phyloP scores from a whole-genome alignment of 2,797 vertebrate genomes.

The Muscicapa striata region DNA sequence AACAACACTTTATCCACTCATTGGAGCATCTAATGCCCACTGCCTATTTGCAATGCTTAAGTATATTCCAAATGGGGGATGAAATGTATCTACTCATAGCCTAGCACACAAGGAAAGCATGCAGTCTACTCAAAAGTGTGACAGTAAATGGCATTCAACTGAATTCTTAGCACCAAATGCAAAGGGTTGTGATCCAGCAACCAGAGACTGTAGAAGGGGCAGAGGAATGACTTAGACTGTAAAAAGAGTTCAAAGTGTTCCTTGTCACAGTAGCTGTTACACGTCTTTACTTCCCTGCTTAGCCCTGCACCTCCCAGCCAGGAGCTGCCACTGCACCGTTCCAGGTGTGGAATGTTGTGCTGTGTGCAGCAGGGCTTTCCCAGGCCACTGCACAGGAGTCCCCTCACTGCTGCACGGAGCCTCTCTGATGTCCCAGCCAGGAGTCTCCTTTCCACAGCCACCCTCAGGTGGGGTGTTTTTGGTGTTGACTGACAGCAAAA shows the following conservation, averaged over 20 bases:
- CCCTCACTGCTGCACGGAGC: fast-evolving
- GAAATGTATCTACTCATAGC: constrained; percentile 48
- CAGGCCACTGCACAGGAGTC: neutral
- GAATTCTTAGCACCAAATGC: constrained; percentile 38
- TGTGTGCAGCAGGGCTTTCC: neutral
- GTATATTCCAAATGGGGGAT: constrained; percentile 18
- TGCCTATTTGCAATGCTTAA: constrained; percentile 36
- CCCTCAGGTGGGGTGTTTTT: neutral
- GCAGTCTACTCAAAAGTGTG: constrained; percentile 52
- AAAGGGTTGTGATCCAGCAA: constrained; percentile 29
- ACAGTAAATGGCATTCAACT: constrained; percentile 41
- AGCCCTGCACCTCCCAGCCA: neutral
- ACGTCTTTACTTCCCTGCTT: neutral
- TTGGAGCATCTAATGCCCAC: constrained; percentile 44
- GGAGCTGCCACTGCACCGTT: neutral
- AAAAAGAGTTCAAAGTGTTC: constrained; percentile 26
- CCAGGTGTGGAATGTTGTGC: neutral
- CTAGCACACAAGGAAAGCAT: constrained; percentile 57
- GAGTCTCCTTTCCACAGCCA: neutral
- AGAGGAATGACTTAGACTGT: neutral
- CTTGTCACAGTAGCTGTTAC: constrained; percentile 43
- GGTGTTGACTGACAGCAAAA: constrained; percentile 22
- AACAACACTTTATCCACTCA: constrained; percentile 45
- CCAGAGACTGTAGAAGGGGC: neutral
- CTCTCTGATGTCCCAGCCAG: neutral